Evolutionary conservation across 2,113 vertebrate genomes (phyloP).

Genomic region (Onychorhynchus coronatus): DNA sequence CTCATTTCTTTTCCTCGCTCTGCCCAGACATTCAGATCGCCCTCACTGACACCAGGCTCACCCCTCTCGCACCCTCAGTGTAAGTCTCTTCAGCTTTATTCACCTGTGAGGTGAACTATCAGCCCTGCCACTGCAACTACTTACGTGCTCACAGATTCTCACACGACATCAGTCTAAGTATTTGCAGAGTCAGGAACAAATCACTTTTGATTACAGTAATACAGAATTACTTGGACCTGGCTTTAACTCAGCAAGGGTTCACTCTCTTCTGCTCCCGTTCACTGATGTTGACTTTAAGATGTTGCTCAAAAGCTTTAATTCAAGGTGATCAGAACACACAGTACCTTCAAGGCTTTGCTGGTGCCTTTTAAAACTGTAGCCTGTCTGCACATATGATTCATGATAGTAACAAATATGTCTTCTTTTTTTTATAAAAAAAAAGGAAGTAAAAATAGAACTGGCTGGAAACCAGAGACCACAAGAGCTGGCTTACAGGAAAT

Average conservation of each 20-base stretch:
- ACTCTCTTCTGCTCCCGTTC: neutral
- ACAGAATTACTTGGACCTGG: neutral
- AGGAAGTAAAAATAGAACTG: constrained; percentile 70
- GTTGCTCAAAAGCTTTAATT: neutral
- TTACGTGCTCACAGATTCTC: rapidly evolving
- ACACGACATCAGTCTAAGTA: neutral
- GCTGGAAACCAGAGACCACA: constrained; percentile 66
- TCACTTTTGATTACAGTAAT: neutral
- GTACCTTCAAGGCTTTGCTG: neutral
- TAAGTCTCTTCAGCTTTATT: neutral
- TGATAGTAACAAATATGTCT: neutral
- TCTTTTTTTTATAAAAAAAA: neutral
- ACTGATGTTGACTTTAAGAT: neutral
- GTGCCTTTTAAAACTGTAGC: constrained; percentile 1
- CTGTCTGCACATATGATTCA: neutral
- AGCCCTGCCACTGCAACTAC: neutral
- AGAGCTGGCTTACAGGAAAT: constrained; percentile 66
- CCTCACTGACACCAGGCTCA: neutral
- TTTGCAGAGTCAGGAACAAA: neutral
- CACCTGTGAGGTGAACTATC: neutral
- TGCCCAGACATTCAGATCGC: neutral
- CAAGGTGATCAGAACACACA: neutral
- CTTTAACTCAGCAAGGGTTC: neutral
- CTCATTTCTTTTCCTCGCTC: neutral
- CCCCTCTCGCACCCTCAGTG: neutral